A percentile compares a stretch with the other conserved stretches of the same genome.
Conservation (phyloP, 2,113 vertebrate species). For the Orycteropus afer region DNA sequence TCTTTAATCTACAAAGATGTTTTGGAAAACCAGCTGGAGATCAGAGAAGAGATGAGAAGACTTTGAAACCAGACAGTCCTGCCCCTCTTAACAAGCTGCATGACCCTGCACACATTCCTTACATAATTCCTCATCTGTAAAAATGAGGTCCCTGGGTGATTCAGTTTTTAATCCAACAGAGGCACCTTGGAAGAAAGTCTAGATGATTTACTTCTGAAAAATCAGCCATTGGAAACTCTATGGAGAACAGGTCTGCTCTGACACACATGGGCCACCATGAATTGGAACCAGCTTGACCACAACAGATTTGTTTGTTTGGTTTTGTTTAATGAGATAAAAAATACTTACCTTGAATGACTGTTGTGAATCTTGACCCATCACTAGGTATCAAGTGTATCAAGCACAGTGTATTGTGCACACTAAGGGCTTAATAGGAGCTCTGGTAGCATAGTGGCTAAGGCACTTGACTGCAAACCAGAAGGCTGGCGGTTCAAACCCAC, state of each 20-base stretch:
- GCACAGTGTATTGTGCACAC: neutral
- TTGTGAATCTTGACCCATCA: neutral
- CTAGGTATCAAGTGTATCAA: slow-evolving; percentile 16
- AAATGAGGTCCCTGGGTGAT: neutral
- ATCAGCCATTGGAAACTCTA: neutral
- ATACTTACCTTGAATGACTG: neutral
- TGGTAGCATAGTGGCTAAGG: too few species aligned
- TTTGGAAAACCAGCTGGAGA: slow-evolving; percentile 43
- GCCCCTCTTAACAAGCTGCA: slow-evolving; percentile 42
- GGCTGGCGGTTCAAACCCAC: too few species aligned
- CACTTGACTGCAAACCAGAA: too few species aligned
- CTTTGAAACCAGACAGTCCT: slow-evolving; percentile 51
- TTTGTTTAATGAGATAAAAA: slow-evolving; percentile 42
- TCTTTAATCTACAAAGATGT: slow-evolving; percentile 57
- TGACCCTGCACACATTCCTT: slow-evolving; percentile 50
- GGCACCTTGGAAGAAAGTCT: neutral
- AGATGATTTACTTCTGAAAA: neutral
- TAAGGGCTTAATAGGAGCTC: too few species aligned
- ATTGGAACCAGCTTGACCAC: too few species aligned
- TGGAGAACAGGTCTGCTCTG: too few species aligned
- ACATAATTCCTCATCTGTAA: slow-evolving; percentile 31
- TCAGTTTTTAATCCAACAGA: neutral
- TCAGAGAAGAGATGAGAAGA: slow-evolving; percentile 23
- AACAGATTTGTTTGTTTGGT: too few species aligned
- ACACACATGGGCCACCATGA: too few species aligned